Base-by-base conservation (phyloP, 2,113 vertebrate species). In the Larimichthys polyactis region DNA sequence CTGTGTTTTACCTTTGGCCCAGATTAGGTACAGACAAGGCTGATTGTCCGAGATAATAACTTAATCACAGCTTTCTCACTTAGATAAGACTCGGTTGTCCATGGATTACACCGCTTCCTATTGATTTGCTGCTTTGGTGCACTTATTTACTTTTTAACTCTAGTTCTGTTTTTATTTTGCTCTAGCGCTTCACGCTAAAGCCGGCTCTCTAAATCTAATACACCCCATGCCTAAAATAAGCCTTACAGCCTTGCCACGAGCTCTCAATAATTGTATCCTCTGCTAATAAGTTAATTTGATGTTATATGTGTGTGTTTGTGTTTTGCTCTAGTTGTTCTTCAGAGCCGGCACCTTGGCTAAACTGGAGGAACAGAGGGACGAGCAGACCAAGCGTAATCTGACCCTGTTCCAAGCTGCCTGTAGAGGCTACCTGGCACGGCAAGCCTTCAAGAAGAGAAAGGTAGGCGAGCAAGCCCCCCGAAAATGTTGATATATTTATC, bases 401-500 rank as follows among this genome's bases (percentile, higher is more conserved):
- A 96, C 95, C 62, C 94, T 98, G 49, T 98, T 99, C 93, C 98
- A 99, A 91, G 97, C 97, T 0, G 92, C 95, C 11, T 99, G 97
- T 89, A 94, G 97, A 83, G 98, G 98, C 17, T 98, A 97, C 94
- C 94, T 99, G 71, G 97, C 97, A 79, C 96, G 98, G 54, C 98
- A 99, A 92, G 95, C 96, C 71, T 98, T 99, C 93, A 98, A 98
- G 95, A 99, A 99, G 91, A 97, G 97, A 90, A 99, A 99, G 98
- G 98, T 99, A 96, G 19, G 79, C 5, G 10, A 29, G 43, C 3
- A 16, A 54, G 12, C 9, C 75, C 44, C 10, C 44, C 36, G 19
- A 58, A 7, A 9, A 17, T 24, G 14, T 22, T 4, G 32, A 24
- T 43, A 12, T 5, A 11, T 60, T 40, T 24, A 24, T 63, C 2